A percentile compares a stretch with the other conserved stretches of the same genome.
Conservation (phyloP, 2,113 vertebrate genomes). For the Paralichthys olivaceus region DNA sequence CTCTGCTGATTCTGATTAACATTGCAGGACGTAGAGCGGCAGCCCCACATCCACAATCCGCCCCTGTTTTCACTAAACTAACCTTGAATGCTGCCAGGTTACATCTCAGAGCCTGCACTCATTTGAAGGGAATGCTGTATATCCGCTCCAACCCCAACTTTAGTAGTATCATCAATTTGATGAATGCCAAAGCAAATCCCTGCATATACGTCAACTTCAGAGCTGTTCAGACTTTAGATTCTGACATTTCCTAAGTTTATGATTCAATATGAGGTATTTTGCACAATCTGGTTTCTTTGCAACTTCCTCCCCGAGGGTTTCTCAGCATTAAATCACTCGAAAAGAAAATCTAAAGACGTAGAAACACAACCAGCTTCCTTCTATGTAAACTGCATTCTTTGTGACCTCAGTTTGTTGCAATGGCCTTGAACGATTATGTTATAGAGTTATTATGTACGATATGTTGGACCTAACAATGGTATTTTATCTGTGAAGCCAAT, state of each 20-base stretch:
- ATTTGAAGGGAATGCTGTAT: not conserved
- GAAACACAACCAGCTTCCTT: not conserved
- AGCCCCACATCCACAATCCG: too few relatives aligned
- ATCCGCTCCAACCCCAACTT: slow-evolving; percentile 10
- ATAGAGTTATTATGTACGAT: not conserved
- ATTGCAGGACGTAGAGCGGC: too few relatives aligned
- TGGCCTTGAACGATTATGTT: not conserved
- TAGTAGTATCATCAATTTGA: slow-evolving; percentile 2
- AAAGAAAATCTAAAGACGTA: not conserved
- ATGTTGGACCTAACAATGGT: not conserved
- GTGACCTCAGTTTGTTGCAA: not conserved
- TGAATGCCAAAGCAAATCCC: slow-evolving; percentile 1
- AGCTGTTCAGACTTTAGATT: not conserved
- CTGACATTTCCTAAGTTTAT: not conserved
- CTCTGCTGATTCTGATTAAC: too few relatives aligned
- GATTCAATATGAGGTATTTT: not conserved
- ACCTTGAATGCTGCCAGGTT: not conserved
- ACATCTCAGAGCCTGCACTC: not conserved
- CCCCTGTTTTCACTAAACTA: too few relatives aligned
- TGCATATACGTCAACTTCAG: not conserved
- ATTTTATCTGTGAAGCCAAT: too few relatives aligned
- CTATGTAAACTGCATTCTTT: not conserved
- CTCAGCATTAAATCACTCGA: not conserved
- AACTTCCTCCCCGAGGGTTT: not conserved
- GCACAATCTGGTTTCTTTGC: not conserved